Conservation (phyloP, 2,888 invertebrate genomes). For the Phaonia tiefii region DNA sequence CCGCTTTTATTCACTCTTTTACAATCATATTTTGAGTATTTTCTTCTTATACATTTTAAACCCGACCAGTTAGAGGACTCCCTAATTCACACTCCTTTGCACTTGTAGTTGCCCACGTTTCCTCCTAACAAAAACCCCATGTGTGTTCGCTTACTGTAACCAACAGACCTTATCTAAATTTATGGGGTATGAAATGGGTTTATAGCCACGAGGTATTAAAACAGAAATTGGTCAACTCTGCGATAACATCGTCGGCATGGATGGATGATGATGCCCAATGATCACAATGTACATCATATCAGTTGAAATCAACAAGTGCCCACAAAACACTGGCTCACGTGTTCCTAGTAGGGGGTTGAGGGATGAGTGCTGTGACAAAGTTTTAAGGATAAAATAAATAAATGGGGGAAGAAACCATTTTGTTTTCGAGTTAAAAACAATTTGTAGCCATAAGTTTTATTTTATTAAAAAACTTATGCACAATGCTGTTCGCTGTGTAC, state of each 20-base stretch:
- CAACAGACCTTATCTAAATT: conserved; percentile 22
- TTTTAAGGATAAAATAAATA: conserved; percentile 10
- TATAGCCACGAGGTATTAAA: conserved; percentile 31
- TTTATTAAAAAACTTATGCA: conserved; percentile 65
- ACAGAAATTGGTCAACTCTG: conserved; percentile 26
- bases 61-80: too few species aligned
- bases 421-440: conserved; percentile 44
- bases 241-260: neutral
- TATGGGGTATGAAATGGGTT: conserved; percentile 32
- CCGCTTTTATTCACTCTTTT: too few species aligned
- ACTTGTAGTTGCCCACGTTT: too few species aligned
- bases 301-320: conserved; percentile 32
- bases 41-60: too few species aligned
- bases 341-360: neutral
- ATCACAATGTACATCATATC: neutral
- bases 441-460: conserved; percentile 58
- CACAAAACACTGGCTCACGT: neutral
- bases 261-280: neutral
- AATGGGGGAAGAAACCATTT: conserved; percentile 12
- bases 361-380: neutral
- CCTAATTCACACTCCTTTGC: too few species aligned
- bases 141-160: neutral
- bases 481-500: conserved; percentile 58
- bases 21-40: too few species aligned
- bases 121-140: too few species aligned